phyloP scores from a whole-genome alignment of 2,113 vertebrate genomes.

The Genyomyrus donnyi region DNA sequence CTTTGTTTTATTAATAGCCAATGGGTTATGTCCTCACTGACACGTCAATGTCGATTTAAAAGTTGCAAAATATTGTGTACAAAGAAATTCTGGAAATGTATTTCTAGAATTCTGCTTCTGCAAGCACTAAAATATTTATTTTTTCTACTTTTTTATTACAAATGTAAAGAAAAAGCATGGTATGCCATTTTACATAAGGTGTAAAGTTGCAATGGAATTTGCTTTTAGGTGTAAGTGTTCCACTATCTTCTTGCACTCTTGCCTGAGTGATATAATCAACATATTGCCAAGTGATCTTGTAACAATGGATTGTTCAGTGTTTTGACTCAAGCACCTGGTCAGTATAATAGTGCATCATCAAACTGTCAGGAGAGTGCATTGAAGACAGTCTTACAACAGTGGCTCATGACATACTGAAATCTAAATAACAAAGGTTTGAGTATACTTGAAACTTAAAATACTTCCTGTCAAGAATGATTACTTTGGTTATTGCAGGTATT shows the following conservation, averaged over 20 bases:
- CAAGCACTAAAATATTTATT: constrained; percentile 1
- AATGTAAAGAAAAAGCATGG: not conserved
- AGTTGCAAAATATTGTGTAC: not conserved
- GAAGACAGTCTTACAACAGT: not conserved
- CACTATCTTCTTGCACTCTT: not conserved
- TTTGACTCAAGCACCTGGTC: not conserved
- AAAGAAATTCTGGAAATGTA: not conserved
- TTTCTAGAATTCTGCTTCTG: constrained; percentile 4
- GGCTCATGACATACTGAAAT: constrained; percentile 5
- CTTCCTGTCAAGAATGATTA: constrained; percentile 6
- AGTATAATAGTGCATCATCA: not conserved
- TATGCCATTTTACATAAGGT: not conserved
- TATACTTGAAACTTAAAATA: not conserved
- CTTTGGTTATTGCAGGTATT: constrained; percentile 3
- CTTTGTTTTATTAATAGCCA: not conserved
- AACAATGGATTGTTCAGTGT: not conserved
- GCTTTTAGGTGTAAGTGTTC: not conserved
- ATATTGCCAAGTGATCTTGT: not conserved
- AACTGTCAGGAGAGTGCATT: not conserved
- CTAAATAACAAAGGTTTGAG: constrained; percentile 20
- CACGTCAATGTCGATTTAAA: not conserved
- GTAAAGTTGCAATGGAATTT: not conserved
- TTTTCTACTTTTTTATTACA: constrained; percentile 2
- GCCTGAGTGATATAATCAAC: not conserved
- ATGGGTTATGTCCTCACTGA: not conserved